Evolutionary conservation across 1,140 invertebrate genomes (phyloP).

Genomic region (Bradynema listronoti): DNA sequence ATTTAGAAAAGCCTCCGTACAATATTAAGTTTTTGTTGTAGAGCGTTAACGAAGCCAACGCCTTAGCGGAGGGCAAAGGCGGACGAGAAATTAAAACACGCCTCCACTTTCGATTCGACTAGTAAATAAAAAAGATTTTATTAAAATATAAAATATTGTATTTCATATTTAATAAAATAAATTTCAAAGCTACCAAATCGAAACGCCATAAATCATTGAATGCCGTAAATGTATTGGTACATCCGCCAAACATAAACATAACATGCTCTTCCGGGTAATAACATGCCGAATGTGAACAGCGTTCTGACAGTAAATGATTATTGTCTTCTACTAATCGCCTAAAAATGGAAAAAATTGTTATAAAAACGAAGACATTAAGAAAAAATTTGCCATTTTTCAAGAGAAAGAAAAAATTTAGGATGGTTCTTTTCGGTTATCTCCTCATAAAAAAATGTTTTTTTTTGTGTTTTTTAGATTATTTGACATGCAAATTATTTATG

Average conservation of each 20-base stretch:
- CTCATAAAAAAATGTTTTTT: no score
- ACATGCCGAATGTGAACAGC: conserved; percentile 84
- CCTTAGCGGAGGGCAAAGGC: conserved; percentile 88
- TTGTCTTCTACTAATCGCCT: conserved; percentile 66
- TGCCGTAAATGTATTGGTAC: conserved; percentile 73
- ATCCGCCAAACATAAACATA: conserved; percentile 92
- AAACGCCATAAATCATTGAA: conserved; percentile 94
- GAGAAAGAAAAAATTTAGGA: no score
- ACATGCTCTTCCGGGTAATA: conserved; percentile 59
- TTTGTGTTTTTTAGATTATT: no score
- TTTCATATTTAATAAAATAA: conserved; percentile 18
- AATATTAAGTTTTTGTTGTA: conserved; percentile 77
- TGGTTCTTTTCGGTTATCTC: no score
- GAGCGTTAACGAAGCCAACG: conserved; percentile 78
- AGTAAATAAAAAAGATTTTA: conserved; percentile 20
- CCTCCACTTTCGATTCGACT: conserved; percentile 32
- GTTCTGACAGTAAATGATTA: conserved; percentile 71
- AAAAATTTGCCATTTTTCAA: no score
- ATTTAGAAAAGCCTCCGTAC: conserved; percentile 91
- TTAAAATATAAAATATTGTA: conserved; percentile 5
- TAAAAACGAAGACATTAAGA: no score
- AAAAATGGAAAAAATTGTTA: no score
- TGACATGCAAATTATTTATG: no score
- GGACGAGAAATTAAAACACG: conserved; percentile 63
- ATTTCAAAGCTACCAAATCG: conserved; percentile 70